phyloP scores from a whole-genome alignment of 2,113 vertebrate genomes.

The Takifugu flavidus region DNA sequence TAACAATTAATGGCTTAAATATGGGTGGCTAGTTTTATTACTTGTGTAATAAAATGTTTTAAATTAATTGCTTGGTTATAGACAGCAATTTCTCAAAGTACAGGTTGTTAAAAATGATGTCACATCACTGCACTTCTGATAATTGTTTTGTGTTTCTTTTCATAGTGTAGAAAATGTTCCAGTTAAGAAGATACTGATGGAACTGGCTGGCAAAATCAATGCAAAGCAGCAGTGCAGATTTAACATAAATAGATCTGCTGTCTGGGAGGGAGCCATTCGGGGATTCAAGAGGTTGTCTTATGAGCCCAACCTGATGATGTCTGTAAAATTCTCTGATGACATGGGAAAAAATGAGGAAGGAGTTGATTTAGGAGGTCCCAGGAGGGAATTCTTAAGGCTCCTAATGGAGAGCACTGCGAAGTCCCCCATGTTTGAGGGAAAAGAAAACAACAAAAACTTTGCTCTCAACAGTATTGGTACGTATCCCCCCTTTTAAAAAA shows the following conservation, averaged over 20 bases:
- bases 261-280: constrained; percentile 3
- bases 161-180: background rate
- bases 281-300: background rate
- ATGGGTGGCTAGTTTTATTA: no score
- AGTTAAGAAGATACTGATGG: background rate
- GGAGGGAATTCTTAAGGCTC: constrained; percentile 6
- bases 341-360: constrained; percentile 1
- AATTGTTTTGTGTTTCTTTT: background rate
- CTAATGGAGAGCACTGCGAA: background rate
- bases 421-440: constrained; percentile 10
- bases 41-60: no score
- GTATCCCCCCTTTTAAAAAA: background rate
- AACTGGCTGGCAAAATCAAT: background rate
- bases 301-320: background rate
- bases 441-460: background rate
- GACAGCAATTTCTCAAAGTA: background rate
- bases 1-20: no score
- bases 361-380: constrained; percentile 1
- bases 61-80: no score
- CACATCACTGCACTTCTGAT: background rate
- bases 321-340: constrained; percentile 4
- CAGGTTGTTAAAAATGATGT: background rate
- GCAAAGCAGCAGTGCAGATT: background rate
- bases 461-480: constrained; percentile 4
- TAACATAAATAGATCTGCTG: constrained; percentile 1